Base-by-base conservation (phyloP, 2,113 vertebrate species). In the Otolemur garnettii region DNA sequence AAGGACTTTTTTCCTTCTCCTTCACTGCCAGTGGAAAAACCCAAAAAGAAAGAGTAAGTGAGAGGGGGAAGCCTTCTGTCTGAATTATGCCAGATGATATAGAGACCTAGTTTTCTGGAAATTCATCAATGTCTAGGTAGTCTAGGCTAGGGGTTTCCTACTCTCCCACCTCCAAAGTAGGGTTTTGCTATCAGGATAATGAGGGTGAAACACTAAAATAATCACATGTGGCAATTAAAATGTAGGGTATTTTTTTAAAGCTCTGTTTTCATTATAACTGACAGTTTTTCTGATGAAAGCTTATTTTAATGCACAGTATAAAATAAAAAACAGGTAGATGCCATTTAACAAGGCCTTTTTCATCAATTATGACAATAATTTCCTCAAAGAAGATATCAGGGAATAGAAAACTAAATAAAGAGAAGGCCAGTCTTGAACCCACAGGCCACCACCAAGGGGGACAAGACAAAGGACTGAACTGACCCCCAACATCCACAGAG, bases 1-100 rank as follows among this genome's bases (percentile, higher is more conserved):
- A 96, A 91, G 35, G 75, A 83, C 5, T 68, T 89, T 91, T 91
- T 83, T 84, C n/a, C 30, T 59, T 95, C 19, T 93, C 71, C 74
- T 86, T 94, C 2, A 1, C 80, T 90, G 89, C 89, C 84, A 64
- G 69, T 81, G 72, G 91, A 72, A 91, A 94, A 93, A 42, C 2
- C 12, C 10, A 30, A 33, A 87, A 78, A 79, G 35, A 50, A 80
- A 87, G n/a, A 74, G 50, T 60, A 50, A 64, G 4, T 9, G 24
- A 55, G 30, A 45, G 22, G 15, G 9, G 19, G 12, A 81, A 69
- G 69, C 15, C 71, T 59, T 79, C 28, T 74, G 24, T 77, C 21
- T 59, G 50, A 74, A 21, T 80, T 83, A 59, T 10, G 59, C 72
- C n/a, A 74, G 10, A 80, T n/a, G 30, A 74, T 3, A 11, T 38